Evolutionary conservation across 2,113 vertebrate genomes (phyloP), one percentile per base, ranked within the genome.

Genomic region (Butorides virescens): DNA sequence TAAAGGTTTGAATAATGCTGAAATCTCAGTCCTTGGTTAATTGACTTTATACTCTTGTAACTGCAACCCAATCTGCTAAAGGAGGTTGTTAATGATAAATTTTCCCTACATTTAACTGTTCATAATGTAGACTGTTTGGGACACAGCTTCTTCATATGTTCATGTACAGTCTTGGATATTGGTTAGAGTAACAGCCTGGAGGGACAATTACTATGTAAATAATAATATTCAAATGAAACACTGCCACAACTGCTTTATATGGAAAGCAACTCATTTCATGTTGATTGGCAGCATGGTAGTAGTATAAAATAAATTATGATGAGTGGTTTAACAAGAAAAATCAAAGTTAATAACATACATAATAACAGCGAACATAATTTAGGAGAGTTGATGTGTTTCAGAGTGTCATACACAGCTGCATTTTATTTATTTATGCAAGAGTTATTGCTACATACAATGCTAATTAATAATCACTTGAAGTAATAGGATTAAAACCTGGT

Each of bases 401-500:
- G 61, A 94, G 46, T 76, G 73, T 86, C 91, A 86, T 27, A 94
- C 66, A 75, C 15, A 94, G 73, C 76, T 72, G n/a, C 23, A 42
- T 84, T 89, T 87, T 87, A 58, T 94, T 92, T 92, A 89, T 92
- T 86, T 88, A 88, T 89, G 83, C 56, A 61, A 82, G 70, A 81
- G 19, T 85, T 93, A 78, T 82, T 61, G 26, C 80, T 91, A 91
- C 39, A 66, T 4, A 49, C 46, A 71, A 82, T 66, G 53, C 21
- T 90, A 96, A 93, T 95, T 96, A 96, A 96, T 88, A 91, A 91
- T 92, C 80, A 81, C 80, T 93, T 77, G 49, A 85, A 91, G 25
- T 82, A 96, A 96, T 58, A 85, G 62, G 84, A 95, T 93, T 96
- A 92, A 93, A 95, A 91, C 62, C 56, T 91, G 91, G 82, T 66